A percentile compares a stretch with the other conserved stretches of the same genome.
Conservation (phyloP, 1,140 invertebrate genomes). For the Bathynomus jamesi region DNA sequence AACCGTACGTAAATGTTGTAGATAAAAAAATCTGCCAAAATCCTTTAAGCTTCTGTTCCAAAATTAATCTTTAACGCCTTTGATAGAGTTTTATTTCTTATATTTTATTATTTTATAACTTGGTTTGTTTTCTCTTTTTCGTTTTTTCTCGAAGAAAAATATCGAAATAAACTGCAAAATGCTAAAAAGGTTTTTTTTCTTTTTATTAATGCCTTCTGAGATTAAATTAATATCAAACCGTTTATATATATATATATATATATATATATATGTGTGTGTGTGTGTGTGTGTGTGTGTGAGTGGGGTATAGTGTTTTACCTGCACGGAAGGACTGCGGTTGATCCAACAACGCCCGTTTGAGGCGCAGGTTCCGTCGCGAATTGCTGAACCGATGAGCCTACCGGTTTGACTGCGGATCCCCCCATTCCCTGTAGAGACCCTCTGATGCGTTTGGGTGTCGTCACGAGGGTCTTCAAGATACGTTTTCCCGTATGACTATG, state of each 20-base stretch:
- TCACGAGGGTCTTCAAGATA: neutral
- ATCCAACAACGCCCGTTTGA: conserved; percentile 14
- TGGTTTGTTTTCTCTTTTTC: too few relatives aligned
- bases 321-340: conserved; percentile 18
- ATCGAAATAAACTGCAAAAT: too few relatives aligned
- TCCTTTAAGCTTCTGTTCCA: too few relatives aligned
- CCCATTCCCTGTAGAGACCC: conserved; percentile 10
- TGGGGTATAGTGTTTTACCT: neutral
- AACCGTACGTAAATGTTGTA: too few relatives aligned
- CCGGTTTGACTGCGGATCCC: conserved; percentile 9
- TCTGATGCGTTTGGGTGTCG: neutral
- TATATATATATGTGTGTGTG: conserved; percentile 5
- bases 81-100: too few relatives aligned
- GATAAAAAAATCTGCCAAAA: too few relatives aligned
- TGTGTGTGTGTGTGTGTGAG: neutral
- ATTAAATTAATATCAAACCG: neutral
- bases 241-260: conserved; percentile 8
- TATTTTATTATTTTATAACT: too few relatives aligned
- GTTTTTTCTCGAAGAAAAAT: too few relatives aligned
- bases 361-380: conserved; percentile 18
- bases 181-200: too few relatives aligned
- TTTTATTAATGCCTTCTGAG: neutral
- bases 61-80: too few relatives aligned
- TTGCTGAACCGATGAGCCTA: neutral
- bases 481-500: neutral